Conservation (phyloP, 2,797 vertebrate genomes). For the Capromys pilorides region DNA sequence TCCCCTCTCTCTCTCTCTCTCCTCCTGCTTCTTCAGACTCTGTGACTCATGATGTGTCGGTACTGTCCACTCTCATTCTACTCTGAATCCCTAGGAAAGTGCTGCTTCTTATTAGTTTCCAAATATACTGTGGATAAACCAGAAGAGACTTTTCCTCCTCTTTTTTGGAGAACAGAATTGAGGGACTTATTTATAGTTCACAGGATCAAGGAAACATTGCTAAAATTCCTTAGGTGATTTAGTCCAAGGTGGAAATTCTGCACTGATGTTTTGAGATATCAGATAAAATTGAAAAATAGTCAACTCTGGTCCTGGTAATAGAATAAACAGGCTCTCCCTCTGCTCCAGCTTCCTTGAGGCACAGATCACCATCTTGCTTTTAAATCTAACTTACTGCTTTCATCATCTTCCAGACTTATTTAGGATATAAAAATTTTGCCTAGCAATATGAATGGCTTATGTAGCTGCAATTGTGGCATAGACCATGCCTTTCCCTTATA, state of each 20-base stretch:
- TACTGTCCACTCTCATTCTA: background rate
- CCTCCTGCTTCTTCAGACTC: background rate
- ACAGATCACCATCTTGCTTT: constrained; percentile 53
- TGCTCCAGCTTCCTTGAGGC: constrained; percentile 1
- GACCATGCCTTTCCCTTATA: constrained; percentile 66
- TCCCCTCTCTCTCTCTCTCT: background rate
- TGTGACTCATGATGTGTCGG: background rate
- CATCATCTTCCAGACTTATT: constrained; percentile 77
- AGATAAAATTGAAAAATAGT: constrained; percentile 62
- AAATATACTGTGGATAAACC: background rate
- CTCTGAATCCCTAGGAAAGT: background rate
- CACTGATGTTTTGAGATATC: constrained; percentile 43
- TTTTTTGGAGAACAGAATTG: constrained; percentile 7
- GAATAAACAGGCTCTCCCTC: constrained; percentile 42
- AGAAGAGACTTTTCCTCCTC: background rate
- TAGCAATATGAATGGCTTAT: constrained; percentile 80
- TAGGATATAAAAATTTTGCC: constrained; percentile 76
- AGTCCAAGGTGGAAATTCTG: constrained; percentile 41
- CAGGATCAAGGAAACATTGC: background rate
- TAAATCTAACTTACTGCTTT: constrained; percentile 73
- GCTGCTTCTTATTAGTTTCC: background rate
- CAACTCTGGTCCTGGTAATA: constrained; percentile 4
- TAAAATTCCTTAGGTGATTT: constrained; percentile 57
- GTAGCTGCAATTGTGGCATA: constrained; percentile 62
- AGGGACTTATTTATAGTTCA: constrained; percentile 24